These are phyloP conservation scores for Cladorhizidae sp. DNA, from an alignment of 37 sponge, comb jelly and placozoan genomes.

Conservation along the genomic window DNA sequence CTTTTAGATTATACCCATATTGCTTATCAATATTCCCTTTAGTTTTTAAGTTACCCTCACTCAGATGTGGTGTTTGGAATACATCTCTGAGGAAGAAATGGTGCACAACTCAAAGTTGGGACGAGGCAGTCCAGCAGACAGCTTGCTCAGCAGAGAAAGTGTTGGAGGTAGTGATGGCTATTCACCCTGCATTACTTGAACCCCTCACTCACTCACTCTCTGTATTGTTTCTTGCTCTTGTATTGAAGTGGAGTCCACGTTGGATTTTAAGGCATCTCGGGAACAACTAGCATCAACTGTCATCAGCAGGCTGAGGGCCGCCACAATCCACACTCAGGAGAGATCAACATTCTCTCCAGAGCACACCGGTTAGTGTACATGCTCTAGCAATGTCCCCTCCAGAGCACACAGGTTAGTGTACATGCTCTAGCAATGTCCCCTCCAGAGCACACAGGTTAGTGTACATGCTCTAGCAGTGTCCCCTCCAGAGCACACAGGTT, in stretches of 20 bases:
- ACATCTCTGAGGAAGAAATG: slow-evolving; percentile 24
- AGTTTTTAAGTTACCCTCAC: too few relatives aligned
- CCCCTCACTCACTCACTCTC: too few relatives aligned
- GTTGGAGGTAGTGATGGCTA: neutral
- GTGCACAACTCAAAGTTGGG: neutral
- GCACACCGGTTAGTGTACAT: neutral
- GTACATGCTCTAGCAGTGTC: too few relatives aligned
- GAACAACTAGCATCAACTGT: neutral
- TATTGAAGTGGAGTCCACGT: neutral
- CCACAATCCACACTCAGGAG: neutral
- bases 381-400: too few relatives aligned
- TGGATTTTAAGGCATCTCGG: neutral
- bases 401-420: too few relatives aligned
- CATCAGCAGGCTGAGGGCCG: neutral
- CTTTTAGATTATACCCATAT: too few relatives aligned
- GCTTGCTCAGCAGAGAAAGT: neutral
- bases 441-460: too few relatives aligned
- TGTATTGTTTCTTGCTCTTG: too few relatives aligned
- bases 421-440: too few relatives aligned
- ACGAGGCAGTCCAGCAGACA: neutral
- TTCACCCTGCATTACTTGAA: too few relatives aligned
- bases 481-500: too few relatives aligned
- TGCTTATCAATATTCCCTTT: too few relatives aligned
- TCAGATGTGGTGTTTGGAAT: slow-evolving; percentile 61
- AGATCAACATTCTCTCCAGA: neutral